These are phyloP conservation scores for Lycodopsis pacificus DNA, from an alignment of 2,797 vertebrate genomes.

Conservation along the genomic window DNA sequence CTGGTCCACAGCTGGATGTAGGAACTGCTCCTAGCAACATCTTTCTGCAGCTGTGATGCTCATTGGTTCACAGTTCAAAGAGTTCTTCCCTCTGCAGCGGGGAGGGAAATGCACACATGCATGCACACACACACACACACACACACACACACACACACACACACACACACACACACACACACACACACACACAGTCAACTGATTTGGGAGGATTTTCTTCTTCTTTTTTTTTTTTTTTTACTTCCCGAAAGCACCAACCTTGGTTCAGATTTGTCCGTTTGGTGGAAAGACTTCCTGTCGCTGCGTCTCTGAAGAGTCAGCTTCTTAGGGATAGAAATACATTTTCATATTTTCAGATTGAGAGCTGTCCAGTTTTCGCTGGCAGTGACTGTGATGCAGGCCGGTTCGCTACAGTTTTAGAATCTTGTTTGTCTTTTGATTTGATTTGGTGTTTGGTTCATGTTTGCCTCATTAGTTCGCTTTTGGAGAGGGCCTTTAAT, in stretches of 20 bases:
- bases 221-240: background rate
- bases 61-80: slow-evolving; percentile 80
- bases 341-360: slow-evolving; percentile 39
- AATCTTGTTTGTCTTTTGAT: slow-evolving; percentile 9
- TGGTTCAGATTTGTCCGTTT: slow-evolving; percentile 53
- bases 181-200: background rate
- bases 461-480: slow-evolving; percentile 38
- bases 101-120: slow-evolving; percentile 20
- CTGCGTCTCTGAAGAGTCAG: slow-evolving; percentile 39
- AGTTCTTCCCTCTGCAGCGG: slow-evolving; percentile 62
- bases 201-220: slow-evolving; percentile 36
- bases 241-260: slow-evolving; percentile 23
- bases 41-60: slow-evolving; percentile 67
- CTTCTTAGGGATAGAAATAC: slow-evolving; percentile 50
- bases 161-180: background rate
- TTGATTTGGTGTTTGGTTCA: background rate
- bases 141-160: too few species aligned
- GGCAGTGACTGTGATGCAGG: slow-evolving; percentile 12
- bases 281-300: slow-evolving; percentile 59
- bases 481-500: slow-evolving; percentile 36
- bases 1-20: slow-evolving; percentile 74
- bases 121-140: background rate
- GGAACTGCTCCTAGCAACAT: slow-evolving; percentile 73
- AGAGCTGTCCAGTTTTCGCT: slow-evolving; percentile 35
- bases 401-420: background rate